Evolutionary conservation across 1,140 invertebrate species (phyloP).

Genomic region (Magallana angulata): DNA sequence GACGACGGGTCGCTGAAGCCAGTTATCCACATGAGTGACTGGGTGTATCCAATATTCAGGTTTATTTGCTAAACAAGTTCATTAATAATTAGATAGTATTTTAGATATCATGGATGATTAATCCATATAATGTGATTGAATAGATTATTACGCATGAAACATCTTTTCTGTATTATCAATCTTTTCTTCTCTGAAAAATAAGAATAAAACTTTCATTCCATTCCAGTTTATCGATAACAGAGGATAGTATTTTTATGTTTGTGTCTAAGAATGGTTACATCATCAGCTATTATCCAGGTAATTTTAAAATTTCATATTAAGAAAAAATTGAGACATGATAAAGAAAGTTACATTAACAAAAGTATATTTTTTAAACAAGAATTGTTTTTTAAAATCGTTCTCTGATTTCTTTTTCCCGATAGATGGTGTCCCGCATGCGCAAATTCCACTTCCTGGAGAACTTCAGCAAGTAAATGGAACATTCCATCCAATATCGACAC

Average conservation of each 20-base stretch:
- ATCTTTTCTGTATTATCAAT: no score
- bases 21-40: neutral
- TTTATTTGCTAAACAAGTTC: neutral
- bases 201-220: neutral
- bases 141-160: no score
- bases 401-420: neutral
- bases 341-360: no score
- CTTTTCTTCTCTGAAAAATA: no score
- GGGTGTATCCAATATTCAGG: slow-evolving; percentile 39
- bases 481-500: slow-evolving; percentile 61
- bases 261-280: slow-evolving; percentile 18
- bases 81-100: no score
- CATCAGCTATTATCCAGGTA: slow-evolving; percentile 33
- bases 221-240: slow-evolving; percentile 7
- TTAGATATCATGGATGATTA: no score
- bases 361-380: no score
- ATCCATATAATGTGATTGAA: no score
- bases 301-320: neutral
- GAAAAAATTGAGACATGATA: no score
- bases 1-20: slow-evolving; percentile 51
- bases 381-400: no score
- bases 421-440: slow-evolving; percentile 63
- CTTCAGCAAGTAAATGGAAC: slow-evolving; percentile 61
- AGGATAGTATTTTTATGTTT: slow-evolving; percentile 30
- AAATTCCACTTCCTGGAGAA: slow-evolving; percentile 47